Evolutionary conservation across 2,888 invertebrate genomes (phyloP), one percentile per base, ranked within the genome.

Genomic region (Acanthoscelides obtectus): DNA sequence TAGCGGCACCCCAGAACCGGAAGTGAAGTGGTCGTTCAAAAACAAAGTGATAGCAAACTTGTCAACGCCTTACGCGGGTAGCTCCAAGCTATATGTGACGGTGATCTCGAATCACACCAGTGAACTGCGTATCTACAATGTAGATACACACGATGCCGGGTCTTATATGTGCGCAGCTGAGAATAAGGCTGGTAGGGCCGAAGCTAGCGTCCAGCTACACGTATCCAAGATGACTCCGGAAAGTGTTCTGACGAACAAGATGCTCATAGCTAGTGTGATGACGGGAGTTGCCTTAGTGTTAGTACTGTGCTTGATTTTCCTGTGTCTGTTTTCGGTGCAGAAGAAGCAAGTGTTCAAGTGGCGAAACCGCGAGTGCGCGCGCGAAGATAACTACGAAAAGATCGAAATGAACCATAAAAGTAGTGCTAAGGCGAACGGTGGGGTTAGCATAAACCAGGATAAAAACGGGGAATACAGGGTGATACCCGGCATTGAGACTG

Each of bases 101-200:
- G 19, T 22, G 21, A 12, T 45, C 27, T 12, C 21, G 19, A 89
- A 91, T 77, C 90, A 90, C 80, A 90, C 90, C 71, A 93, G 92
- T 82, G 92, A 92, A 84, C 86, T 94, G 82, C 93, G 92, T 5
- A 91, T 94, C 75, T 88, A 90, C 79, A 88, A 91, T 27, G 91
- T 91, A 6, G 93, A 93, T 74, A 84, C 91, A 75, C 92, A 92
- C 84, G 94, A 94, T 83, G 90, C 93, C 64, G 94, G 94, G 66
- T 87, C 89, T 68, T 94, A 94, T 81, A 89, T 90, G 67, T 95
- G 95, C 81, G 88, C 90, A 71, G 94, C 94, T 0, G 93, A 94
- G 83, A 94, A 94, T 82, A 90, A 92, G 83, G 94, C 94, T 3
- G 94, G 94, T 0, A 89, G 89, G 80, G 91, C 91, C 17, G 92